phyloP scores from a whole-genome alignment of 2,113 vertebrate genomes.

The Colaptes auratus region DNA sequence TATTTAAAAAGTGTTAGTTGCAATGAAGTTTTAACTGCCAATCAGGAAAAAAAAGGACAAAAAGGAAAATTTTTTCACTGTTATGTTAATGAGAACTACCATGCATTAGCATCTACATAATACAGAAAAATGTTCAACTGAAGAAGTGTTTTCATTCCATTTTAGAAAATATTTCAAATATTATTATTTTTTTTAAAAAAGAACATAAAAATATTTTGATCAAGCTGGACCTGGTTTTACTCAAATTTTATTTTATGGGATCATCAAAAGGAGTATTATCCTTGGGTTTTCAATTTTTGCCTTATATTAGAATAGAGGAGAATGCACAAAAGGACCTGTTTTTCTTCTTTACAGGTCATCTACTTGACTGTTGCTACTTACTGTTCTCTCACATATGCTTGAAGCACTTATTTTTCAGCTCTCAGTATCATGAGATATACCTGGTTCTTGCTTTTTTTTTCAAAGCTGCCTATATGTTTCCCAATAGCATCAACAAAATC shows the following conservation, averaged over 20 bases:
- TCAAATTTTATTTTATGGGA: not conserved
- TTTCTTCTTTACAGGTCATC: not conserved
- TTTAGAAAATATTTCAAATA: not conserved
- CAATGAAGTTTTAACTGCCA: not conserved
- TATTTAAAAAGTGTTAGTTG: not conserved
- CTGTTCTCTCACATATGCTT: not conserved
- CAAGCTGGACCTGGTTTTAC: not conserved
- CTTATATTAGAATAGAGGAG: not conserved
- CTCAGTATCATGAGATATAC: not conserved
- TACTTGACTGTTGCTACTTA: not conserved
- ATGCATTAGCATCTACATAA: not conserved
- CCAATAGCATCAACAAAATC: not conserved
- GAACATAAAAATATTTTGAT: not conserved
- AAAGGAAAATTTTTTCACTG: too few relatives aligned
- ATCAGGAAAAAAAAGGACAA: not conserved
- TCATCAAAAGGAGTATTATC: not conserved
- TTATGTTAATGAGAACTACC: not conserved
- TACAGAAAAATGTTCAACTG: not conserved
- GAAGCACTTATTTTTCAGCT: not conserved
- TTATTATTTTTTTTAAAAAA: not conserved
- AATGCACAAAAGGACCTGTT: not conserved
- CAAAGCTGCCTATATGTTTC: not conserved
- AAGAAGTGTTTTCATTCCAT: not conserved
- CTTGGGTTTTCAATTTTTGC: not conserved
- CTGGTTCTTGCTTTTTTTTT: constrained; percentile 13